A percentile compares a stretch with the other conserved stretches of the same genome.
phyloP scores from a whole-genome alignment of 2,888 invertebrate species.

The Parnassius mnemosyne region DNA sequence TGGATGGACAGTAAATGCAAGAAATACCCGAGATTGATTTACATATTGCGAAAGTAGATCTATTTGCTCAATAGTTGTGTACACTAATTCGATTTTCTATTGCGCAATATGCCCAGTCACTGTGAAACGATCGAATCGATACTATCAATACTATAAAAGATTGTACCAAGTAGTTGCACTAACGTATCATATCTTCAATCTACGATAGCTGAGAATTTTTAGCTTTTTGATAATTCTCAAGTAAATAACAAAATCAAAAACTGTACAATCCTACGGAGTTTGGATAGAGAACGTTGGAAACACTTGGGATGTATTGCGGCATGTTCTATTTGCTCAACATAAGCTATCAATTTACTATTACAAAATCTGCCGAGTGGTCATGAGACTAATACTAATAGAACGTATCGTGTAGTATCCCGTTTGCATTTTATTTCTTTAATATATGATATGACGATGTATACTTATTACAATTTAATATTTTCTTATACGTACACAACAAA shows the following conservation, averaged over 20 bases:
- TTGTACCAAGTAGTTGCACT: not conserved
- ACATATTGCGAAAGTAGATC: conserved; percentile 18
- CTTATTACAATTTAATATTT: no score
- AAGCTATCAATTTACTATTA: no score
- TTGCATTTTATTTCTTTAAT: not conserved
- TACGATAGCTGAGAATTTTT: no score
- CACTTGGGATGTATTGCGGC: not conserved
- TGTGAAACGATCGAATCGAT: conserved; percentile 1
- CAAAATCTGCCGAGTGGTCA: not conserved
- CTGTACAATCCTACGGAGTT: no score
- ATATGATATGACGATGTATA: conserved; percentile 5
- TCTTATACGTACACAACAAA: no score
- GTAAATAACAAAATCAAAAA: no score
- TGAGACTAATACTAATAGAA: not conserved
- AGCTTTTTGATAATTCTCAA: no score
- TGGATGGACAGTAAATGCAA: conserved; percentile 15
- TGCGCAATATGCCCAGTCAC: conserved; percentile 15
- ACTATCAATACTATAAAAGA: conserved; percentile 10
- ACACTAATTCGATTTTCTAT: conserved; percentile 12
- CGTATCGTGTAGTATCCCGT: no score
- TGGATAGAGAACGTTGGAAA: no score
- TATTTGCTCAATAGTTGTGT: conserved; percentile 16
- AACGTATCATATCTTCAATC: no score
- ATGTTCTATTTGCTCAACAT: no score
- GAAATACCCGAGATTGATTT: conserved; percentile 13